Base-by-base conservation (phyloP, 2,888 invertebrate species). In the Tyria jacobaeae region DNA sequence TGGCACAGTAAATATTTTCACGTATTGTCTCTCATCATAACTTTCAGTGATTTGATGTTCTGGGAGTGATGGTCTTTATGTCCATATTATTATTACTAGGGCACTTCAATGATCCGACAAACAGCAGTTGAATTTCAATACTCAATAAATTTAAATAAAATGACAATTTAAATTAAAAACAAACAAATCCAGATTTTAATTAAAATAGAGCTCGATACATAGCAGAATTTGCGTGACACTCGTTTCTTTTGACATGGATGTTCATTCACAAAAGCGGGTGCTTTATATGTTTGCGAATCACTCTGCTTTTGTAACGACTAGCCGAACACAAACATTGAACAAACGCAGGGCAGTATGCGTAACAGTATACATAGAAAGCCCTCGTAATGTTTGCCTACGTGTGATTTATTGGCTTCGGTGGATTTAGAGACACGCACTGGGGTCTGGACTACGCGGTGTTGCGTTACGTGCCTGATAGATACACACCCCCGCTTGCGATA, bases 401-500 rank as follows among this genome's bases (percentile, higher is more conserved):
- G 94, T 94, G 94, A 93, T 94, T 93, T 94, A 94, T 94, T 90
- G 92, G 92, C 91, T 92, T 90, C 92, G 89, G 80, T 81, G 94
- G 94, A 93, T 94, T 94, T 94, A 89, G 86, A 88, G 86, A 83
- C 91, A 90, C 90, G 90, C 89, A 89, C 82, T 82, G 80, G 78
- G 78, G 72, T 77, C 78, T 80, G 74, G 78, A 74, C 73, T 75
- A 71, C 71, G 79, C 79, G 89, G 91, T 92, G 89, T 92, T 85
- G 82, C 81, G 86, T 92, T 92, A 91, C 92, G 81, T 73, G 75
- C 73, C 85, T 87, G 85, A 88, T 86, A 85, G 79, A 74, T 78
- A 79, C 85, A 79, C 85, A 84, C 82, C 87, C 82, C 80, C 75
- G 58, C 67, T 64, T 68, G 70, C 64, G 70, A 64, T 68, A 69